These are phyloP conservation scores for Betta splendens DNA, from an alignment of 2,797 vertebrate species.

Conservation along the genomic window DNA sequence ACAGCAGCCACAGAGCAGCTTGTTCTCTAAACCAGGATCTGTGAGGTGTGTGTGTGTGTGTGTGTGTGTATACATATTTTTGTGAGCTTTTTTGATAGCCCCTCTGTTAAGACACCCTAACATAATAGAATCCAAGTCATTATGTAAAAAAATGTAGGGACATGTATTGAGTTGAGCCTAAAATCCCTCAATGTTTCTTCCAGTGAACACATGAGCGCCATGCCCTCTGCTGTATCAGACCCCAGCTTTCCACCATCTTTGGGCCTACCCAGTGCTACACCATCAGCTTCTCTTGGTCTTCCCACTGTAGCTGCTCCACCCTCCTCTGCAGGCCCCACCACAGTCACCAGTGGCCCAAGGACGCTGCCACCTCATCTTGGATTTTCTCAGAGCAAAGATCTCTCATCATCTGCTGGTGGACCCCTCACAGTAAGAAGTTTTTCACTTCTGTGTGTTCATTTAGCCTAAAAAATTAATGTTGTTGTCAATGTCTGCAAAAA, in stretches of 20 bases:
- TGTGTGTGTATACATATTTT: conserved; percentile 64
- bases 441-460: not conserved
- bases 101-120: too few species aligned
- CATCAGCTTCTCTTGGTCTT: conserved; percentile 81
- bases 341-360: conserved; percentile 73
- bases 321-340: conserved; percentile 55
- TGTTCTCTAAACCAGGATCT: conserved; percentile 89
- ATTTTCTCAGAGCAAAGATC: conserved; percentile 79
- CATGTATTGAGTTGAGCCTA: not conserved
- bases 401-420: conserved; percentile 64
- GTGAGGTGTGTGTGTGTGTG: conserved; percentile 79
- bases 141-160: too few species aligned
- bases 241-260: conserved; percentile 88
- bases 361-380: conserved; percentile 74
- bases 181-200: not conserved
- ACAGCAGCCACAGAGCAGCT: conserved; percentile 82
- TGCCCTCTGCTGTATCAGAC: conserved; percentile 84
- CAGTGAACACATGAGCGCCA: conserved; percentile 89
- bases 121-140: too few species aligned
- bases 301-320: conserved; percentile 72
- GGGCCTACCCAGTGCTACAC: conserved; percentile 82
- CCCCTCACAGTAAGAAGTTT: conserved; percentile 80
- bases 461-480: not conserved
- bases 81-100: too few species aligned
- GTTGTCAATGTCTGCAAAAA: not conserved